These are phyloP conservation scores for Danaus melanippus DNA, from an alignment of 1,140 invertebrate species.

Conservation along the genomic window DNA sequence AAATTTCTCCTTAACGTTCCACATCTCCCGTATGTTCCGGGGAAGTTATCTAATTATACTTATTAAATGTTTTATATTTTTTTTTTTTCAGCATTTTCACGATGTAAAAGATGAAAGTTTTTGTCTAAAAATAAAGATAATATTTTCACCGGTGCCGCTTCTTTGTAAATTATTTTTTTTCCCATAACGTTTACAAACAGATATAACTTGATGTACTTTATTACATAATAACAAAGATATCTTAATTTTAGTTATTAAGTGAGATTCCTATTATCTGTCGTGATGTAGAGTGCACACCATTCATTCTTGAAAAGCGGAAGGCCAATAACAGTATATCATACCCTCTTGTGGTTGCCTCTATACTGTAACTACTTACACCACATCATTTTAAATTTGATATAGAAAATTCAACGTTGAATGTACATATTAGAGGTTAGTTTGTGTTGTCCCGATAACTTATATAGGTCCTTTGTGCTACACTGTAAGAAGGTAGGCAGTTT, in stretches of 20 bases:
- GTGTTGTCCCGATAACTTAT: background rate
- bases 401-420: conserved; percentile 5
- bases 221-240: background rate
- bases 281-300: conserved; percentile 20
- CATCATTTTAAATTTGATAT: background rate
- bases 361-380: conserved; percentile 13
- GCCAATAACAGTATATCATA: conserved; percentile 30
- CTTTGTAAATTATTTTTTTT: no score
- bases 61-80: no score
- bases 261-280: conserved; percentile 13
- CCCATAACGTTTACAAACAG: no score
- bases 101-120: no score
- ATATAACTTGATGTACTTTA: no score
- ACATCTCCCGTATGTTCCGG: no score
- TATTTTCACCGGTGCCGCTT: no score
- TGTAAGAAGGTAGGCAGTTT: conserved; percentile 14
- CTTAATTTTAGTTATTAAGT: conserved; percentile 21
- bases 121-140: no score
- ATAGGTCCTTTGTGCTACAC: conserved; percentile 4
- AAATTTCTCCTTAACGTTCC: no score
- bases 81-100: no score
- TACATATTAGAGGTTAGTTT: conserved; percentile 1
- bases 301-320: conserved; percentile 25
- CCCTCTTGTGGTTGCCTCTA: conserved; percentile 24
- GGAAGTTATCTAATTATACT: no score